Conservation (phyloP, 1,140 invertebrate genomes). For the Teleogryllus occipitalis region DNA sequence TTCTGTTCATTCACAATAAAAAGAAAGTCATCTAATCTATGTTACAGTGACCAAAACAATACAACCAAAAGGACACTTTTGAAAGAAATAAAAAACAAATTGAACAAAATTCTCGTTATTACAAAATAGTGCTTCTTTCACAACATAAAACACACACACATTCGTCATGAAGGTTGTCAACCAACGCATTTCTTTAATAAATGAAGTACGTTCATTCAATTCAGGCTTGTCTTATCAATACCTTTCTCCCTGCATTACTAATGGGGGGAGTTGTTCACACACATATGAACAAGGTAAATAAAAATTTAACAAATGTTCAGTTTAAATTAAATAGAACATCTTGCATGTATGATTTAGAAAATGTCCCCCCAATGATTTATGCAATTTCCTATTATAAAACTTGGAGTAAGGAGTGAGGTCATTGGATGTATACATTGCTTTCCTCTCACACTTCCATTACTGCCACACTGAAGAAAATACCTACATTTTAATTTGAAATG, state of each 20-base stretch:
- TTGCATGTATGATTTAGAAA: conserved; percentile 10
- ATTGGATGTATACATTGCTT: neutral
- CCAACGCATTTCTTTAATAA: neutral
- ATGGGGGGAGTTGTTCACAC: conserved; percentile 10
- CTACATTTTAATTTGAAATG: conserved; percentile 6
- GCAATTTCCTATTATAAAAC: conserved; percentile 15
- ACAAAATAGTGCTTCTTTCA: conserved; percentile 22
- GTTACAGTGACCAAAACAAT: conserved; percentile 19
- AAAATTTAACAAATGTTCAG: conserved; percentile 12
- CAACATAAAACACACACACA: conserved; percentile 20
- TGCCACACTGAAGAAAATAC: conserved; percentile 10
- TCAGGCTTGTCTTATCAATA: neutral
- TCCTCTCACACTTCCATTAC: conserved; percentile 10
- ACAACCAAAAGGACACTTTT: conserved; percentile 18
- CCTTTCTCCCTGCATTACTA: conserved; percentile 12
- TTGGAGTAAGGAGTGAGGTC: conserved; percentile 13
- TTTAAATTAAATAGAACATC: conserved; percentile 17
- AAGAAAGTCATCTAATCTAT: conserved; percentile 20
- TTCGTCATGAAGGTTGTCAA: conserved; percentile 4
- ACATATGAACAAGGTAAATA: conserved; percentile 2
- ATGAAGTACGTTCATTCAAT: conserved; percentile 1
- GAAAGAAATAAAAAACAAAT: conserved; percentile 18
- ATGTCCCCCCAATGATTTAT: conserved; percentile 14
- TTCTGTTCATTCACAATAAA: conserved; percentile 19
- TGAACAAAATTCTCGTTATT: conserved; percentile 19